Evolutionary conservation across 1,140 invertebrate species (phyloP).

Genomic region (Onthophagus taurus): DNA sequence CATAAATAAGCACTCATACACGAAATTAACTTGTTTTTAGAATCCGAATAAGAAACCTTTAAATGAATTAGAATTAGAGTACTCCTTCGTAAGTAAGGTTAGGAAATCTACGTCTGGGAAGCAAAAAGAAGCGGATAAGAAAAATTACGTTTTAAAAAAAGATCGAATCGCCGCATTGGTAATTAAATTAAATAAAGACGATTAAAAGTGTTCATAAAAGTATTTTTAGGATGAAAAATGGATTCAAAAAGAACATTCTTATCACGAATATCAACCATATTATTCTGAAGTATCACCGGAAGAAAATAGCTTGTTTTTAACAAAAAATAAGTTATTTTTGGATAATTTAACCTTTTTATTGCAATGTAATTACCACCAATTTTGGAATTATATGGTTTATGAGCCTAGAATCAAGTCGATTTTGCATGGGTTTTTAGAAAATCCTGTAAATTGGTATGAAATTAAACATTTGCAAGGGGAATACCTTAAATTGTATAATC

Average conservation of each 20-base stretch:
- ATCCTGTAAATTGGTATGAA: conserved; percentile 22
- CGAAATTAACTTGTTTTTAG: conserved; percentile 13
- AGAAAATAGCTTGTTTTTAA: conserved; percentile 23
- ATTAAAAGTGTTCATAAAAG: background rate
- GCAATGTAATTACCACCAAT: conserved; percentile 29
- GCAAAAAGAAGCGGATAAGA: conserved; percentile 16
- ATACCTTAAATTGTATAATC: conserved; percentile 21
- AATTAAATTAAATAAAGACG: conserved; percentile 4
- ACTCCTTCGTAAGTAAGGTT: conserved; percentile 14
- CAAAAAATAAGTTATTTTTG: conserved; percentile 23
- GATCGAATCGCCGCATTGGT: conserved; percentile 28
- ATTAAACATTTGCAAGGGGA: conserved; percentile 23
- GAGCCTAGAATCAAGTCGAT: conserved; percentile 20
- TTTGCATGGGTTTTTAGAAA: conserved; percentile 25
- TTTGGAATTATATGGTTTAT: conserved; percentile 31
- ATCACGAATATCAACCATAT: conserved; percentile 23
- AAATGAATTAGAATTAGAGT: conserved; percentile 27
- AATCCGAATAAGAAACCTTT: conserved; percentile 31
- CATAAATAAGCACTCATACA: background rate
- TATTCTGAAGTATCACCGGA: conserved; percentile 18
- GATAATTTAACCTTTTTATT: conserved; percentile 24
- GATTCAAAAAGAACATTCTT: conserved; percentile 20
- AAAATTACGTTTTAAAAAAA: conserved; percentile 19
- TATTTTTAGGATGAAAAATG: conserved; percentile 25
- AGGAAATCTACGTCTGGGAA: conserved; percentile 19